These are phyloP conservation scores for Crotalus tigris DNA, from an alignment of 2,113 vertebrate species.

Conservation along the genomic window DNA sequence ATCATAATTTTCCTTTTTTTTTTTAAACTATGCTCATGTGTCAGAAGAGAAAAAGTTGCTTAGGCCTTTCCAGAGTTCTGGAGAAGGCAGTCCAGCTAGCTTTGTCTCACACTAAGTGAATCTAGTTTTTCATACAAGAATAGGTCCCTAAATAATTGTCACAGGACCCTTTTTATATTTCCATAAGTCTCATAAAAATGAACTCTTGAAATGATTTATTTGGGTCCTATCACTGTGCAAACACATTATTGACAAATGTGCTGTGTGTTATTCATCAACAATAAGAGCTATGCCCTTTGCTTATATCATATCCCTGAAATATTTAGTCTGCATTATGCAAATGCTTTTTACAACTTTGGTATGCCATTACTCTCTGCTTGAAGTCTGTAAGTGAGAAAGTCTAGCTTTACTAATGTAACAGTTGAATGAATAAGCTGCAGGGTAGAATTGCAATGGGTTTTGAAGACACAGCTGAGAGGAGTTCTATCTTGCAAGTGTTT, in stretches of 20 bases:
- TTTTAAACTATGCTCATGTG: neutral
- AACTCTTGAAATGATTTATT: conserved; percentile 16
- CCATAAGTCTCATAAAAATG: neutral
- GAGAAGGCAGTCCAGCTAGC: neutral
- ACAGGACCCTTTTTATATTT: neutral
- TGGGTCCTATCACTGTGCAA: conserved; percentile 8
- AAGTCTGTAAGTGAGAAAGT: conserved; percentile 38
- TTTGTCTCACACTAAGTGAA: neutral
- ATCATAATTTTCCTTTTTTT: neutral
- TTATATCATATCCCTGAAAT: conserved; percentile 54
- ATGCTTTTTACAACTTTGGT: conserved; percentile 38
- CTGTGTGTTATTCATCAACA: conserved; percentile 10
- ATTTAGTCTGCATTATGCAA: conserved; percentile 48
- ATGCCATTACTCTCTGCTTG: conserved; percentile 30
- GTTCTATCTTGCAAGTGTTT: conserved; percentile 7
- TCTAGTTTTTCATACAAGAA: neutral
- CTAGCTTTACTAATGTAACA: conserved; percentile 32
- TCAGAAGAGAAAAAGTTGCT: neutral
- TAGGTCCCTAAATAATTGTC: neutral
- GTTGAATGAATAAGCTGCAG: conserved; percentile 24
- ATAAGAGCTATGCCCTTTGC: conserved; percentile 40
- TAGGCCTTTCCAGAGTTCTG: neutral
- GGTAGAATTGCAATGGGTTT: conserved; percentile 23
- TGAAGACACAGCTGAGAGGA: conserved; percentile 26
- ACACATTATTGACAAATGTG: conserved; percentile 34